Evolutionary conservation across 1,140 invertebrate genomes (phyloP).

Genomic region (Nomia melanderi): DNA sequence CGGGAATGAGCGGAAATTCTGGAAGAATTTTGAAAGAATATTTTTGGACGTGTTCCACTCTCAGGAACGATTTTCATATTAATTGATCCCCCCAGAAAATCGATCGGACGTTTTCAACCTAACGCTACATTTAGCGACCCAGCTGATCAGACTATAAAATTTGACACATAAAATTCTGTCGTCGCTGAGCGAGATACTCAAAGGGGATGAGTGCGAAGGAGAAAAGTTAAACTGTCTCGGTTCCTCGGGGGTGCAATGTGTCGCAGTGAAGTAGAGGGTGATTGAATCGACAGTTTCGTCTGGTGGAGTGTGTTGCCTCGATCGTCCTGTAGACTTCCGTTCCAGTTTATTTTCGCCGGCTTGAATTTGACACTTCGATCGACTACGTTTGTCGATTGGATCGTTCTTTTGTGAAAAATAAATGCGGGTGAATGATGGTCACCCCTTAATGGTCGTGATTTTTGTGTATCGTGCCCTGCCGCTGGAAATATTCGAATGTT

Average conservation of each 20-base stretch:
- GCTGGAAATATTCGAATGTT: no score
- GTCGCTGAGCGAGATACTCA: not conserved
- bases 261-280: not conserved
- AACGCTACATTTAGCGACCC: no score
- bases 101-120: no score
- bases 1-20: not conserved
- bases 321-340: not conserved
- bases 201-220: not conserved
- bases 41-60: not conserved
- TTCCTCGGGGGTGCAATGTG: not conserved
- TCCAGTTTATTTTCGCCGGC: not conserved
- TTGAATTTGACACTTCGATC: not conserved
- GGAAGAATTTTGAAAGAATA: not conserved
- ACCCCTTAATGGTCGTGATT: not conserved
- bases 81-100: not conserved
- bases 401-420: not conserved
- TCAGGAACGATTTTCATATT: not conserved
- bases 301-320: not conserved
- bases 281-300: not conserved
- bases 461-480: not conserved
- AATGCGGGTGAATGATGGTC: not conserved
- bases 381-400: no score
- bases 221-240: not conserved
- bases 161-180: no score
- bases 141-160: no score